phyloP scores from a whole-genome alignment of 1,140 invertebrate species.

The Tetragonula clypearis region DNA sequence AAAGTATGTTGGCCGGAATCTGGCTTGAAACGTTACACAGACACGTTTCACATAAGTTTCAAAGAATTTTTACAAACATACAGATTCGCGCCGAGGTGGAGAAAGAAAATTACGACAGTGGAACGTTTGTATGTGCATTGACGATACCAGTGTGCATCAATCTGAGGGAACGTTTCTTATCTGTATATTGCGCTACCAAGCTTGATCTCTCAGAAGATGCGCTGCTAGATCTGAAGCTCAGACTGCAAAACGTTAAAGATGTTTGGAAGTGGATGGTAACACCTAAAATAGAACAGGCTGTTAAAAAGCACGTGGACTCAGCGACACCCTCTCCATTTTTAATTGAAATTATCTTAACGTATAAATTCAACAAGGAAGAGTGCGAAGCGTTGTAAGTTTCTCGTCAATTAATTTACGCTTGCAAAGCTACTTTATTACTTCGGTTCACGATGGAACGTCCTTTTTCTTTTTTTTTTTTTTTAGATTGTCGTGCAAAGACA shows the following conservation, averaged over 20 bases:
- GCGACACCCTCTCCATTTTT: constrained; percentile 80
- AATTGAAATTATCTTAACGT: constrained; percentile 81
- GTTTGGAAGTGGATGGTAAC: constrained; percentile 85
- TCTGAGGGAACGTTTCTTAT: constrained; percentile 81
- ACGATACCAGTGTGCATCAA: constrained; percentile 80
- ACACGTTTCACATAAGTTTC: constrained; percentile 25
- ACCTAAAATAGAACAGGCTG: constrained; percentile 76
- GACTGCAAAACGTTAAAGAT: constrained; percentile 84
- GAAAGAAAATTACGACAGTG: constrained; percentile 76
- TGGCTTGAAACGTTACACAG: neutral
- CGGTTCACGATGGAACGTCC: neutral
- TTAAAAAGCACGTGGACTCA: constrained; percentile 79
- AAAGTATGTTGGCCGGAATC: constrained; percentile 75
- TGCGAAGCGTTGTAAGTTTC: constrained; percentile 82
- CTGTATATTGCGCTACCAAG: constrained; percentile 73
- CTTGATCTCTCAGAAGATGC: constrained; percentile 61
- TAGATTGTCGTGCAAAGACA: constrained; percentile 63
- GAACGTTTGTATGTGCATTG: constrained; percentile 81
- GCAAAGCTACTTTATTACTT: neutral
- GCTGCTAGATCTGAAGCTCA: constrained; percentile 59
- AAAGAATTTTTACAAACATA: constrained; percentile 49
- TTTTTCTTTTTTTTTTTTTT: neutral
- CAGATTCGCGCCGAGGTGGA: constrained; percentile 76
- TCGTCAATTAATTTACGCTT: constrained; percentile 10
- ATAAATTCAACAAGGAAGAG: constrained; percentile 82